Evolutionary conservation across 2,797 vertebrate genomes (phyloP), one percentile per base, ranked within the genome.

Genomic region (Sebastiscus albofasciatus): DNA sequence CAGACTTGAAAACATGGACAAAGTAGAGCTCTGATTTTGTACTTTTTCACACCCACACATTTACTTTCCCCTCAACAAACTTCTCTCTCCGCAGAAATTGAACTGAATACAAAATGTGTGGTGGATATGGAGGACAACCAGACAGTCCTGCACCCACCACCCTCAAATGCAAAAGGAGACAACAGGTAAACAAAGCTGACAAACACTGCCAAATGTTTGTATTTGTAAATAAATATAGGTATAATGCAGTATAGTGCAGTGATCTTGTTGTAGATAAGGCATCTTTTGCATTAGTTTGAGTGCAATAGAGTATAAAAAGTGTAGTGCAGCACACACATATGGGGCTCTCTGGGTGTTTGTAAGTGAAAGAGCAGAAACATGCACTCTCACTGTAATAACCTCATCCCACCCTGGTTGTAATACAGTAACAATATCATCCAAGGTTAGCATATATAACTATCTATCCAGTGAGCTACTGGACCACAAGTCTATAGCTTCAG

Each of bases 51-150:
- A 71, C 82, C 82, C 77, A 64, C 87, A 80, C 85, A 58, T n/a
- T 86, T 6, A 65, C 87, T 27, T 90, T 70, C 80, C 80, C 65
- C 70, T 65, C 16, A 39, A 68, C 78, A 72, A 84, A 90, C 83
- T 74, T 93, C 70, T 91, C 70, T 91, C 67, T 89, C 94, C 95
- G 86, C 96, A 99, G 98, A 99, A 94, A 96, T 98, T 92, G 98
- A 99, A 79, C 96, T 99, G 93, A 98, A 97, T 89, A 99, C 98
- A 87, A 99, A 99, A 95, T 99, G 98, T 93, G 96, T 99, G 91
- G 96, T 99, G 96, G 98, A 99, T 65, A 99, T 99, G 98, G 97
- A 99, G 93, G 97, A 97, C 88, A 99, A 99, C 89, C 98, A 99
- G 80, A 98, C 97, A 3, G 94, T 99, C 67, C 96, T 99, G 76